Evolutionary conservation across 2,113 vertebrate species (phyloP).

Genomic region (Elachura formosa): DNA sequence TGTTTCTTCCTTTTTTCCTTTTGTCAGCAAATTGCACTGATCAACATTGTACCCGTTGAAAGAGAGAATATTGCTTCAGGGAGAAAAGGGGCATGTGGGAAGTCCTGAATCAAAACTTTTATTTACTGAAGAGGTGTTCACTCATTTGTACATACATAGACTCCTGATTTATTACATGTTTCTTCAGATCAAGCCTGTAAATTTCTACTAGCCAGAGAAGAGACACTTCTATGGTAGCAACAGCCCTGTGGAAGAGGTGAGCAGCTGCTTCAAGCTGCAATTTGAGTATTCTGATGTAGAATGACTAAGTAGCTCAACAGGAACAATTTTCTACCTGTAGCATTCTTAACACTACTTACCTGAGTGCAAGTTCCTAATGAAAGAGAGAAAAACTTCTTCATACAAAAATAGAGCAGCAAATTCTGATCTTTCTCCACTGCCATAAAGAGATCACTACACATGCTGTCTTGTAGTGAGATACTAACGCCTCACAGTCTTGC

Average conservation of each 20-base stretch:
- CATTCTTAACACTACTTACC: not conserved
- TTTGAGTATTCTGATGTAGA: not conserved
- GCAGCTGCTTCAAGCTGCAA: not conserved
- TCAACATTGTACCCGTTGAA: not conserved
- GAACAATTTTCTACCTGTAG: not conserved
- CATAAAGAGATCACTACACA: not conserved
- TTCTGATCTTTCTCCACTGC: not conserved
- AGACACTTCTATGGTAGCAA: not conserved
- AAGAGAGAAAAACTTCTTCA: not conserved
- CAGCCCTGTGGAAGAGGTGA: not conserved
- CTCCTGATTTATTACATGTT: not conserved
- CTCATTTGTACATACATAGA: not conserved
- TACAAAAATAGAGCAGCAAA: not conserved
- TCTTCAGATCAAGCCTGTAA: not conserved
- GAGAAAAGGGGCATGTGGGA: no score
- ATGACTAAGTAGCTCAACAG: not conserved
- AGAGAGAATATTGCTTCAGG: not conserved
- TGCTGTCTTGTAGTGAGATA: not conserved
- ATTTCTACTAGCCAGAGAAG: not conserved
- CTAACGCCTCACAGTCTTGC: not conserved
- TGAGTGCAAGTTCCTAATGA: not conserved
- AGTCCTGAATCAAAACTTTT: not conserved
- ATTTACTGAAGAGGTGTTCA: not conserved
- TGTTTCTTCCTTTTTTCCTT: not conserved
- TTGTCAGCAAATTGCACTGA: not conserved